These are phyloP conservation scores for Plecotus auritus DNA, from an alignment of 2,113 vertebrate species.

Conservation along the genomic window DNA sequence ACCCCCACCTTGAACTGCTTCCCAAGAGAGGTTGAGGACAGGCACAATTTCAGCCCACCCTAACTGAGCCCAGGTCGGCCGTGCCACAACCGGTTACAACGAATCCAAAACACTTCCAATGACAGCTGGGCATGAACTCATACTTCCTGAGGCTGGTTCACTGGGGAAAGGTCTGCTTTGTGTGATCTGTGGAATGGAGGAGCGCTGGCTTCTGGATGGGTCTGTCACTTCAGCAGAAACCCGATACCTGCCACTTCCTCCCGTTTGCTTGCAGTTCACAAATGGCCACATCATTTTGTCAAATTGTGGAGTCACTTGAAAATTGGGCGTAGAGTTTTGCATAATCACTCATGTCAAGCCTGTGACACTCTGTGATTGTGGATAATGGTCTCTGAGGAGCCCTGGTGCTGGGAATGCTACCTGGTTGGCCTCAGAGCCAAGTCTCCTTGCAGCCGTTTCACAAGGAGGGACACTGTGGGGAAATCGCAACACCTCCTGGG, in stretches of 20 bases:
- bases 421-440: constrained; percentile 4
- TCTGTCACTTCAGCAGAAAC: constrained; percentile 44
- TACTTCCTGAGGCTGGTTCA: neutral
- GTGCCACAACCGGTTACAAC: neutral
- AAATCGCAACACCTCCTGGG: neutral
- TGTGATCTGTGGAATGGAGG: neutral
- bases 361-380: constrained; percentile 59
- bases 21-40: neutral
- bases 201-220: neutral
- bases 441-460: neutral
- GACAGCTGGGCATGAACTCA: neutral
- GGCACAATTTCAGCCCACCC: neutral
- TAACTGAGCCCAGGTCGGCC: neutral
- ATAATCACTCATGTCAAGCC: constrained; percentile 65
- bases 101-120: neutral
- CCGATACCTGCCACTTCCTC: constrained; percentile 37
- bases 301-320: constrained; percentile 63
- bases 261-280: constrained; percentile 54
- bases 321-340: constrained; percentile 57
- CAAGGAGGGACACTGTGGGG: neutral
- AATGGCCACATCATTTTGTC: constrained; percentile 67
- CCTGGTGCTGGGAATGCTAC: constrained; percentile 31
- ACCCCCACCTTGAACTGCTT: neutral
- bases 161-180: neutral
- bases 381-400: constrained; percentile 43